A percentile compares a stretch with the other conserved stretches of the same genome.
Conservation (phyloP, 2,113 vertebrate species). For the Alligator sinensis region DNA sequence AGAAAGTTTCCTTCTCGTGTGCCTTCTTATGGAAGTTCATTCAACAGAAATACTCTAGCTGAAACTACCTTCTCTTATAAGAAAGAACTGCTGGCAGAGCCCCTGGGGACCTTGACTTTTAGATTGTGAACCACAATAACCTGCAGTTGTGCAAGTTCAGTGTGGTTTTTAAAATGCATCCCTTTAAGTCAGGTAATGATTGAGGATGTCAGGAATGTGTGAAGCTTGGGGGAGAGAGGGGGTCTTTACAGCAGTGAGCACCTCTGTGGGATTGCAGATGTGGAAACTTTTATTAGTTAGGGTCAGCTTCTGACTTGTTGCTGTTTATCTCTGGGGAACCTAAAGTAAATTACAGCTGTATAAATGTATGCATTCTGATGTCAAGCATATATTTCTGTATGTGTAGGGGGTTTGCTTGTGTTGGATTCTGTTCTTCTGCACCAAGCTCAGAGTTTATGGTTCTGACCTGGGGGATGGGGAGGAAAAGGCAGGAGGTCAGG, state of each 20-base stretch:
- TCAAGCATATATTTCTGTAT: background rate
- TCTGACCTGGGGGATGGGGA: background rate
- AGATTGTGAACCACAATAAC: background rate
- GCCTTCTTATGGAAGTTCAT: background rate
- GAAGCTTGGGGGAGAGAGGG: background rate
- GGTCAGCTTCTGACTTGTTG: background rate
- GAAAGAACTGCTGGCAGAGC: background rate
- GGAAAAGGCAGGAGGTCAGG: background rate
- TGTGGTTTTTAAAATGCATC: no score
- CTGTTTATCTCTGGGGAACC: background rate
- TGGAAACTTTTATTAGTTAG: background rate
- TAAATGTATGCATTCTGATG: background rate
- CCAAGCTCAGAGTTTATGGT: background rate
- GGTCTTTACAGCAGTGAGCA: background rate
- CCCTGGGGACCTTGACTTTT: background rate
- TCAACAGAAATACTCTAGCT: background rate
- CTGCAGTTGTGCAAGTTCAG: background rate
- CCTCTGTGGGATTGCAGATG: background rate
- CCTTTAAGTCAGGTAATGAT: background rate
- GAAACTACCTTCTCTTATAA: background rate
- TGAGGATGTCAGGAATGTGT: background rate
- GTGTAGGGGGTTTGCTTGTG: accelerated
- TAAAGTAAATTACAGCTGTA: background rate
- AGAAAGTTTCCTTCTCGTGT: background rate
- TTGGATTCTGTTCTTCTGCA: background rate